Evolutionary conservation across 2,113 vertebrate genomes (phyloP).

Genomic region (Rhabdomys dilectus): DNA sequence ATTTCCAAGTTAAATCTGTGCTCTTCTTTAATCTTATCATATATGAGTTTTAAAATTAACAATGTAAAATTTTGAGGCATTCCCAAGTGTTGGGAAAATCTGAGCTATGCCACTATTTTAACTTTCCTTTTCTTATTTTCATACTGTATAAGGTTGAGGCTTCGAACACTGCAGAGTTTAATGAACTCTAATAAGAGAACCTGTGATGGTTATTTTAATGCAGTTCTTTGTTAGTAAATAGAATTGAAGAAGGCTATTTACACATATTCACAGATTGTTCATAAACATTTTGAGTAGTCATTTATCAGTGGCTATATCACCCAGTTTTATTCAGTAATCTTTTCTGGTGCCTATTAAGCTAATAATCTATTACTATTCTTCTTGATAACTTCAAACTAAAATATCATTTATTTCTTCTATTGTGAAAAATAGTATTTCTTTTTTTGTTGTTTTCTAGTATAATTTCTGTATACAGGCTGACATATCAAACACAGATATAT

Average conservation of each 20-base stretch:
- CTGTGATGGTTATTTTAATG: neutral
- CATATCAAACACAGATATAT: neutral
- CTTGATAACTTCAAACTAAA: slow-evolving; percentile 23
- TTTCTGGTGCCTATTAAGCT: neutral
- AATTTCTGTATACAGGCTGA: neutral
- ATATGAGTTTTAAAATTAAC: slow-evolving; percentile 34
- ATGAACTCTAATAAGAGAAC: slow-evolving; percentile 6
- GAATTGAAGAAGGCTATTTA: slow-evolving; percentile 33
- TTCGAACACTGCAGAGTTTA: neutral
- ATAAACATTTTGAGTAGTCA: slow-evolving; percentile 35
- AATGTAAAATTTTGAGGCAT: slow-evolving; percentile 22
- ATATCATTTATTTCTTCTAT: slow-evolving; percentile 10
- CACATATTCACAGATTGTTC: neutral
- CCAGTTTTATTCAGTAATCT: neutral
- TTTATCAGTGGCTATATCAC: neutral
- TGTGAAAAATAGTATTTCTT: neutral
- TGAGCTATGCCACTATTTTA: slow-evolving; percentile 57
- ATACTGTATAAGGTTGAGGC: slow-evolving; percentile 25
- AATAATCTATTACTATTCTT: neutral
- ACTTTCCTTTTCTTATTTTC: slow-evolving; percentile 39
- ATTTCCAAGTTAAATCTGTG: slow-evolving; percentile 34
- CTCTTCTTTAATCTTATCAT: slow-evolving; percentile 37
- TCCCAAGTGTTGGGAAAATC: slow-evolving; percentile 35
- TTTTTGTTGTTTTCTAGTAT: slow-evolving; percentile 31
- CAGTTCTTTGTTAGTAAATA: neutral